These are phyloP conservation scores for Phymastichus coffea DNA, from an alignment of 1,140 invertebrate genomes.

Conservation along the genomic window DNA sequence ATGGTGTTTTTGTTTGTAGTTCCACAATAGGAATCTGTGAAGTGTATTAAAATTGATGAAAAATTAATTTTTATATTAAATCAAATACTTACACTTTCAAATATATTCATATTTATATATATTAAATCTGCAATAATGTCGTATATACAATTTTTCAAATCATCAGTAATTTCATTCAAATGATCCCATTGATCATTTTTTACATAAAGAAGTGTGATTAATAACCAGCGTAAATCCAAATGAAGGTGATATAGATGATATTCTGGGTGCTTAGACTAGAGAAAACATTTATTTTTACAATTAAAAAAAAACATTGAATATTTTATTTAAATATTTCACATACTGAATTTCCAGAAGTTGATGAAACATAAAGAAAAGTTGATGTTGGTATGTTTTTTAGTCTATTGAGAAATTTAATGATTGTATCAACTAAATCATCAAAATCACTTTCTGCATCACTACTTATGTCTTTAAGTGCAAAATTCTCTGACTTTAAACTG, in stretches of 20 bases:
- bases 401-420: conserved; percentile 41
- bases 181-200: conserved; percentile 33
- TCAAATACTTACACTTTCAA: conserved; percentile 43
- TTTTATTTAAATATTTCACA: no score
- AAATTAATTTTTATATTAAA: conserved; percentile 15
- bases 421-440: conserved; percentile 35
- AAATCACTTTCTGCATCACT: conserved; percentile 40
- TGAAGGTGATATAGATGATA: conserved; percentile 56
- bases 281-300: conserved; percentile 10
- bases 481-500: conserved; percentile 42
- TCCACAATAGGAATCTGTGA: conserved; percentile 42
- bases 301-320: no score
- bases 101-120: conserved; percentile 45
- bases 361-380: conserved; percentile 47
- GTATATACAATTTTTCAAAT: conserved; percentile 38
- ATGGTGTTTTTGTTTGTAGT: conserved; percentile 46
- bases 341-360: no score
- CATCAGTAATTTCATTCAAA: conserved; percentile 31
- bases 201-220: conserved; percentile 43
- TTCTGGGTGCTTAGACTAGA: conserved; percentile 49
- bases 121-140: conserved; percentile 45
- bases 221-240: conserved; percentile 53
- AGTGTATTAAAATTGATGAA: not conserved
- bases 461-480: conserved; percentile 31
- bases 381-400: conserved; percentile 46